These are phyloP conservation scores for Thomomys bottae DNA, from an alignment of 2,113 vertebrate genomes.

Conservation along the genomic window DNA sequence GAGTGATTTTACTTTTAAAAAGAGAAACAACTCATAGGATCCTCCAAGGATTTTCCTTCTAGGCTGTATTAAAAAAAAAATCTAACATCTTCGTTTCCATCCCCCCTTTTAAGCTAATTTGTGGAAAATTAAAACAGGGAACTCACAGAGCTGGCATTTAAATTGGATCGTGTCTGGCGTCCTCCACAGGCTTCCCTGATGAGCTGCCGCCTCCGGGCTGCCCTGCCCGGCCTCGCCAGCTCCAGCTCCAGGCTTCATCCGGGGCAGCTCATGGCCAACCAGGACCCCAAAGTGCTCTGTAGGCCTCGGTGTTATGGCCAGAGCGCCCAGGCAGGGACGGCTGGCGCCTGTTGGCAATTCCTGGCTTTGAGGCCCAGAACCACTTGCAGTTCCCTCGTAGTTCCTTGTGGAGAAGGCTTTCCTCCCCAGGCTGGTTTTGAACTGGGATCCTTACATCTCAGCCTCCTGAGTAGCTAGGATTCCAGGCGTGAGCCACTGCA, in stretches of 20 bases:
- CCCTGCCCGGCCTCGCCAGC: slow-evolving; percentile 60
- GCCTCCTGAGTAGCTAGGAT: too few relatives aligned
- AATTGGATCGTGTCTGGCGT: slow-evolving; percentile 86
- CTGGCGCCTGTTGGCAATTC: not conserved
- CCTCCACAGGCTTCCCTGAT: slow-evolving; percentile 85
- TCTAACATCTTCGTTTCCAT: slow-evolving; percentile 87
- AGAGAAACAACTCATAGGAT: slow-evolving; percentile 80
- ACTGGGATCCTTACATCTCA: too few relatives aligned
- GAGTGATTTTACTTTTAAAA: slow-evolving; percentile 71
- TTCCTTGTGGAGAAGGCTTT: too few relatives aligned
- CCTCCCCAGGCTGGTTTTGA: too few relatives aligned
- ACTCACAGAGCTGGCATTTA: slow-evolving; percentile 84
- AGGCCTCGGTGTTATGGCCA: not conserved
- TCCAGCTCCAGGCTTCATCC: not conserved
- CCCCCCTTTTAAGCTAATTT: slow-evolving; percentile 87
- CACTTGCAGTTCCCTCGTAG: too few relatives aligned
- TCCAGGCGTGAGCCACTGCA: too few relatives aligned
- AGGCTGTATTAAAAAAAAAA: slow-evolving; percentile 74
- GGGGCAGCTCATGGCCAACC: too few relatives aligned
- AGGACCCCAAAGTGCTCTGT: too few relatives aligned
- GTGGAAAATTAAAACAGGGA: slow-evolving; percentile 88
- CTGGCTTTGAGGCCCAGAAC: not conserved
- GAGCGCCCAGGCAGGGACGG: not conserved
- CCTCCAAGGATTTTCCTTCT: slow-evolving; percentile 86
- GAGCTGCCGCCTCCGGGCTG: slow-evolving; percentile 84